Evolutionary conservation across 2,797 vertebrate species (phyloP).

Genomic region (Muscicapa comitata): DNA sequence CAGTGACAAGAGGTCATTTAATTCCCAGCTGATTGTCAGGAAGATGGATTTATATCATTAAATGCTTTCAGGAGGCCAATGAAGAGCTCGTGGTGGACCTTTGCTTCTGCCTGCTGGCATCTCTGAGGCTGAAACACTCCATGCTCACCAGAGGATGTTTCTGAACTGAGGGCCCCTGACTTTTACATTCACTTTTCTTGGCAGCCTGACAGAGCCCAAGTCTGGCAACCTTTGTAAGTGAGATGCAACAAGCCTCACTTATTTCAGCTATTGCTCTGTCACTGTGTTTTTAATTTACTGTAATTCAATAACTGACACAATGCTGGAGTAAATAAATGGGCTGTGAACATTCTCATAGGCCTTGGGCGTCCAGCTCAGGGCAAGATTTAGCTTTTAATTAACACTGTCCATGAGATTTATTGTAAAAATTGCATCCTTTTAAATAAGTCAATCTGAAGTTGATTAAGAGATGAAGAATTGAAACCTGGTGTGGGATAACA

Average conservation of each 20-base stretch:
- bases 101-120: background rate
- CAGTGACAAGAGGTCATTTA: background rate
- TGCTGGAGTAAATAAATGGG: slow-evolving; percentile 48
- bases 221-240: slow-evolving; percentile 43
- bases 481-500: slow-evolving; percentile 21
- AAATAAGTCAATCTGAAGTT: slow-evolving; percentile 38
- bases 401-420: slow-evolving; percentile 40
- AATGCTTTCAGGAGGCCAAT: background rate
- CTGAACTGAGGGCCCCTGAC: background rate
- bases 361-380: slow-evolving; percentile 35
- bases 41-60: background rate
- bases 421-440: slow-evolving; percentile 30
- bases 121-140: background rate
- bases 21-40: background rate
- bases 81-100: background rate
- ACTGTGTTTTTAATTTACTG: slow-evolving; percentile 58
- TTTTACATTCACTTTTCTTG: slow-evolving; percentile 46
- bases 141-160: background rate
- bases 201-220: slow-evolving; percentile 31
- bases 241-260: slow-evolving; percentile 37
- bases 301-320: slow-evolving; percentile 55
- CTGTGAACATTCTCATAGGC: slow-evolving; percentile 44
- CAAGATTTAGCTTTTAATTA: slow-evolving; percentile 54
- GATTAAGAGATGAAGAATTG: slow-evolving; percentile 42
- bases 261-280: slow-evolving; percentile 52